Evolutionary conservation across 2,797 vertebrate species (phyloP).

Genomic region (Gallinago solitaria): DNA sequence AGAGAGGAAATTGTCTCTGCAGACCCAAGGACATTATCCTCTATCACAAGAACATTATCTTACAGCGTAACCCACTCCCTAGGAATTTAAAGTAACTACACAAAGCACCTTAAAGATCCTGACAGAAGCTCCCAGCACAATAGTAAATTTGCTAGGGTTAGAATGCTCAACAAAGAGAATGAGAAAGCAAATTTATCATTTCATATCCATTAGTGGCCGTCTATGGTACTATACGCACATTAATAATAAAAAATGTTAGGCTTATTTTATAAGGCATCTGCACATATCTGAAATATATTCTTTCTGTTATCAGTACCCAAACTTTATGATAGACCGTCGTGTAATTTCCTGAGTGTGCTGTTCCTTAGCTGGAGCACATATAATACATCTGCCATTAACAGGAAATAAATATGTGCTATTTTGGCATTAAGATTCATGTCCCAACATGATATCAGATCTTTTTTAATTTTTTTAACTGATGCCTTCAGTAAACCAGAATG

Average conservation of each 20-base stretch:
- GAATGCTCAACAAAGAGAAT: conserved; percentile 8
- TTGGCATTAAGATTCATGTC: conserved; percentile 48
- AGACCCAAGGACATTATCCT: not conserved
- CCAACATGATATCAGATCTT: not conserved
- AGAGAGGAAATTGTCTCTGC: not conserved
- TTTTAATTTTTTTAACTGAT: conserved; percentile 42
- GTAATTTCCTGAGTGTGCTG: conserved; percentile 62
- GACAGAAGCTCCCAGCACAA: not conserved
- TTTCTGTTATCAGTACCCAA: conserved; percentile 4
- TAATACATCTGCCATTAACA: conserved; percentile 48
- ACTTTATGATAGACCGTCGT: conserved; percentile 44
- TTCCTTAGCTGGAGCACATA: conserved; percentile 8
- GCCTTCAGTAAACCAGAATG: conserved; percentile 26
- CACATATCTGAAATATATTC: conserved; percentile 27
- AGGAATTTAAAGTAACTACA: not conserved
- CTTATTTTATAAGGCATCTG: conserved; percentile 49
- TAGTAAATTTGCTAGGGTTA: not conserved
- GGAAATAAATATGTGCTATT: conserved; percentile 61
- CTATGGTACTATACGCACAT: conserved; percentile 5
- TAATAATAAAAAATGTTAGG: conserved; percentile 39
- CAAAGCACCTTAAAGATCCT: not conserved
- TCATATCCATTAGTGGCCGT: conserved; percentile 40
- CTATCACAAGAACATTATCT: not conserved
- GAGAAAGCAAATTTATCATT: conserved; percentile 36
- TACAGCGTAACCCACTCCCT: not conserved